phyloP scores from a whole-genome alignment of 2,797 vertebrate species.

The Sphenodon punctatus region DNA sequence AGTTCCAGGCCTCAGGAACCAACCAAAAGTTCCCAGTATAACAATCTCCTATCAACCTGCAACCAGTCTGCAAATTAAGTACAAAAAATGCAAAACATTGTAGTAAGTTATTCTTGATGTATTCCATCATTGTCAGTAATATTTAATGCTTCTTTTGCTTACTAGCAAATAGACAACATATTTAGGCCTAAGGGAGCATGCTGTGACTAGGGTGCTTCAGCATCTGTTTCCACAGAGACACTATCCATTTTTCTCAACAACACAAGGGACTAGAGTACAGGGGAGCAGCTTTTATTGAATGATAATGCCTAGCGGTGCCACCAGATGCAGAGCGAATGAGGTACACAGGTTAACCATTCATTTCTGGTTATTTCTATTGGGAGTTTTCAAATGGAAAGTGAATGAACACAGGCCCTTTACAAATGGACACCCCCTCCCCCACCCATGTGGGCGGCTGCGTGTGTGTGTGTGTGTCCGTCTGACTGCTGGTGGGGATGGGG shows the following conservation, averaged over 20 bases:
- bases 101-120: conserved; percentile 2
- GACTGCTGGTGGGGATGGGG: too few species aligned
- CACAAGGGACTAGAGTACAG: not conserved
- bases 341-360: not conserved
- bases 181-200: conserved; percentile 8
- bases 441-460: too few species aligned
- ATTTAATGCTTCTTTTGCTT: conserved; percentile 40
- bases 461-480: too few species aligned
- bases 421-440: too few species aligned
- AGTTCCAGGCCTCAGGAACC: not conserved
- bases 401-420: not conserved
- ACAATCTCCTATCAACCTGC: not conserved
- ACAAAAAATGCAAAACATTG: conserved; percentile 7
- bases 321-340: not conserved
- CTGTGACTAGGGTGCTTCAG: conserved; percentile 23
- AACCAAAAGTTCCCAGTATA: not conserved
- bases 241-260: not conserved
- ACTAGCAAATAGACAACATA: conserved; percentile 7
- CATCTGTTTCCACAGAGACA: conserved; percentile 40
- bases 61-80: not conserved
- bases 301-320: not conserved
- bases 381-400: not conserved
- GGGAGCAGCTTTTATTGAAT: not conserved
- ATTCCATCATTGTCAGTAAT: conserved; percentile 2
- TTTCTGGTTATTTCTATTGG: not conserved